A percentile compares a stretch with the other conserved stretches of the same genome.
Evolutionary conservation across 1,140 invertebrate genomes (phyloP).

Genomic region (Drosophila setifemur): DNA sequence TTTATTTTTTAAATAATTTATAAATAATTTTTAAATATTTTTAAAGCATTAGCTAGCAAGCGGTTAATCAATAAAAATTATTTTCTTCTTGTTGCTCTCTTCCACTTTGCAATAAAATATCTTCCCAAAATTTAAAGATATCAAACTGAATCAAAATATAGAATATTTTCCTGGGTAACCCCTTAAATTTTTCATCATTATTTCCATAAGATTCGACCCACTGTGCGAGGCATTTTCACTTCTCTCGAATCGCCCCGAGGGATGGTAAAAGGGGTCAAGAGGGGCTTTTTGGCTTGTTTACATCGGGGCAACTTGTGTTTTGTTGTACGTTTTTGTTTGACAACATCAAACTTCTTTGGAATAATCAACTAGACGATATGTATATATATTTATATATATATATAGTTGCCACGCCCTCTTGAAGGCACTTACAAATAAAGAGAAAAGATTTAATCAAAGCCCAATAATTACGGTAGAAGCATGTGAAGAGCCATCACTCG

Average conservation of each 20-base stretch:
- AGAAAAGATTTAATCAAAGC: slow-evolving; percentile 25
- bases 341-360: slow-evolving; percentile 34
- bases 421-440: background rate
- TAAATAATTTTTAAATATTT: background rate
- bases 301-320: slow-evolving; percentile 29
- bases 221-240: background rate
- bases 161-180: no score
- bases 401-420: slow-evolving; percentile 20
- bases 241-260: background rate
- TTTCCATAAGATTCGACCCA: background rate
- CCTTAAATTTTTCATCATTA: no score
- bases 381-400: background rate
- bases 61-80: no score
- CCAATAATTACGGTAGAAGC: slow-evolving; percentile 19
- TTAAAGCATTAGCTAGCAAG: background rate
- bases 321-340: slow-evolving; percentile 43
- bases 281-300: slow-evolving; percentile 9
- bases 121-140: no score
- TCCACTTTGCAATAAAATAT: no score
- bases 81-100: no score
- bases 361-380: slow-evolving; percentile 21
- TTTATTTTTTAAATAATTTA: background rate
- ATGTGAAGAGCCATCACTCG: background rate
- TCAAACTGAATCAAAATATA: no score
- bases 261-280: background rate